Evolutionary conservation across 1,140 invertebrate genomes (phyloP).

Genomic region (Gryon sp.): DNA sequence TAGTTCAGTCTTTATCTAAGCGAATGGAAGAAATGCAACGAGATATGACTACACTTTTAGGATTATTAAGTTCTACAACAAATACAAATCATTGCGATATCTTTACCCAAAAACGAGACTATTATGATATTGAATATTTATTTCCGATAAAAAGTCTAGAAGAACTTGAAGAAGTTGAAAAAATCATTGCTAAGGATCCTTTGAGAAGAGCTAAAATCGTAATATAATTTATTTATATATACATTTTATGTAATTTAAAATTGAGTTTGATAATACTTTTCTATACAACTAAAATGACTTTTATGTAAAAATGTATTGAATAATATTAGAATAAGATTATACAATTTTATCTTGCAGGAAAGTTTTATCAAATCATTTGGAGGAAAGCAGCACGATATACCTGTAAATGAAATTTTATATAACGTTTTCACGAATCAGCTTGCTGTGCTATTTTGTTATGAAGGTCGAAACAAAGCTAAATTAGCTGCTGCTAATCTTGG

Average conservation of each 20-base stretch:
- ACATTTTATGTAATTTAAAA: background rate
- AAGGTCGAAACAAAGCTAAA: constrained; percentile 41
- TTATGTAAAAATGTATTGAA: constrained; percentile 2
- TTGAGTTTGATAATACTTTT: background rate
- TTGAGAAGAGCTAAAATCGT: constrained; percentile 19
- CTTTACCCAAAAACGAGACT: constrained; percentile 13
- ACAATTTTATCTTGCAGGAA: constrained; percentile 12
- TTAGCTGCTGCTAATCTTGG: constrained; percentile 17
- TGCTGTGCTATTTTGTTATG: constrained; percentile 35
- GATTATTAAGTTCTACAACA: background rate
- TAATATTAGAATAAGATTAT: too few species aligned
- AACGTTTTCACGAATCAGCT: constrained; percentile 28
- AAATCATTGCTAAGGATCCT: constrained; percentile 20
- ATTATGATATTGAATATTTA: constrained; percentile 25
- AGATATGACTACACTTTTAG: constrained; percentile 23
- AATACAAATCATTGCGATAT: background rate
- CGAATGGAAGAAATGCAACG: constrained; percentile 25
- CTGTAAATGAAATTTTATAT: constrained; percentile 28
- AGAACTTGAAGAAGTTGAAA: constrained; percentile 17
- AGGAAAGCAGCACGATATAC: constrained; percentile 19
- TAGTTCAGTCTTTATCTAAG: constrained; percentile 7
- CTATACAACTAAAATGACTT: too few species aligned
- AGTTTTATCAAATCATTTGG: constrained; percentile 41
- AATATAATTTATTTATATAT: constrained; percentile 11
- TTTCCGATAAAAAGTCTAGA: constrained; percentile 13